These are phyloP conservation scores for Acanthosepion pharaonis DNA, from an alignment of 2,888 invertebrate genomes.

Conservation along the genomic window DNA sequence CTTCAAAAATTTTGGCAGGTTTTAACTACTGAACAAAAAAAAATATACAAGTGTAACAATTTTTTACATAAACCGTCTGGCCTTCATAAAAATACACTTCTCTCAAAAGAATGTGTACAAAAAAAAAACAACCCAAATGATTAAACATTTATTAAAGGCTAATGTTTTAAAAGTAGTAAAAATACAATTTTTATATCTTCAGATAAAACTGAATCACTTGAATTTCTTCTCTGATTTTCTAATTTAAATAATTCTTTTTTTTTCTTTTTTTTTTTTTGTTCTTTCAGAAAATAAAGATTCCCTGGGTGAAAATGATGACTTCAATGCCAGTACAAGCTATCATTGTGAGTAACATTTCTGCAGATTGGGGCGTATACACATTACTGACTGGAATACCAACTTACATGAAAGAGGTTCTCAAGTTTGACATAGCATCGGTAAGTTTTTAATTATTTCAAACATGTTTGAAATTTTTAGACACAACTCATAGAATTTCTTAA, in stretches of 20 bases:
- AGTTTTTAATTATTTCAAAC: constrained; percentile 53
- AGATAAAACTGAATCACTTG: not conserved
- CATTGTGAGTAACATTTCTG: constrained; percentile 76
- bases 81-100: no score
- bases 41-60: no score
- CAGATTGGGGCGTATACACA: constrained; percentile 77
- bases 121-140: no score
- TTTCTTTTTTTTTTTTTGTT: not conserved
- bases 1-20: no score
- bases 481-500: not conserved
- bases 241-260: not conserved
- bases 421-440: constrained; percentile 72
- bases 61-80: no score
- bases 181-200: not conserved
- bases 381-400: constrained; percentile 76
- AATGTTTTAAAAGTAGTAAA: no score
- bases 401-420: constrained; percentile 73
- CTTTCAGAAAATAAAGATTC: constrained; percentile 72
- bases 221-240: not conserved
- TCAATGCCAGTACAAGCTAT: constrained; percentile 75
- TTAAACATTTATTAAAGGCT: no score
- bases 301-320: constrained; percentile 76
- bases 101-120: no score
- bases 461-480: not conserved
- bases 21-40: no score